phyloP scores from a whole-genome alignment of 1,140 invertebrate genomes.

The Penaeus chinensis region DNA sequence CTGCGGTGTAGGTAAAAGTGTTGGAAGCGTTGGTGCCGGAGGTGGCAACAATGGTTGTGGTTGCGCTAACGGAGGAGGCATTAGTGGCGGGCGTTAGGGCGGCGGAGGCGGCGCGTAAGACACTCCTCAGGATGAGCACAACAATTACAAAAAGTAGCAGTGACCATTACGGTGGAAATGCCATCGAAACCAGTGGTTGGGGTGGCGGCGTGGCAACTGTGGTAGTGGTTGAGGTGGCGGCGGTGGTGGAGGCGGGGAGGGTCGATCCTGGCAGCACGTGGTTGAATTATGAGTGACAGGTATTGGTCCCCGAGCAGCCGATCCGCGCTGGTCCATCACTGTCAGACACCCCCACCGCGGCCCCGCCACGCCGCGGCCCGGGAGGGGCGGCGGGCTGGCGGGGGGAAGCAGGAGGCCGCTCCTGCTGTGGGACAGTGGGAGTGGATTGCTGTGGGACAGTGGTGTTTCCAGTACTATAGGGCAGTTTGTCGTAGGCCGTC shows the following conservation, averaged over 20 bases:
- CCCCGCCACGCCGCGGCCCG: not conserved
- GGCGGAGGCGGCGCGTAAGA: too few relatives aligned
- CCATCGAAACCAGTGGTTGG: too few relatives aligned
- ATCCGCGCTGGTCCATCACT: slow-evolving; percentile 60
- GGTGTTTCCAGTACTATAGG: not conserved
- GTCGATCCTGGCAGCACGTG: slow-evolving; percentile 59
- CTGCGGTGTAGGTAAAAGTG: not conserved
- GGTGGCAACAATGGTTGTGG: slow-evolving; percentile 4
- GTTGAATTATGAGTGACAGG: slow-evolving; percentile 61
- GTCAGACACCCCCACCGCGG: slow-evolving; percentile 51
- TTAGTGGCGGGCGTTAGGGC: not conserved
- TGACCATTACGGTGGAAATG: too few relatives aligned
- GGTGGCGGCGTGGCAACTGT: not conserved
- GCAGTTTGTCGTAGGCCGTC: too few relatives aligned
- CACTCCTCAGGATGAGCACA: too few relatives aligned
- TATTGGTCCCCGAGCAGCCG: slow-evolving; percentile 60
- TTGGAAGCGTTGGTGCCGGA: not conserved
- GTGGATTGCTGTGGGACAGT: slow-evolving; percentile 8
- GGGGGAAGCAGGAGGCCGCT: not conserved
- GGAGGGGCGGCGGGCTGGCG: not conserved
- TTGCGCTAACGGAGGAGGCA: not conserved
- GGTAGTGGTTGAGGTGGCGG: slow-evolving; percentile 20
- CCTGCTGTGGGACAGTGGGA: slow-evolving; percentile 2
- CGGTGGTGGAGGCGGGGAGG: slow-evolving; percentile 29
- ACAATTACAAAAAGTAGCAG: too few relatives aligned